Base-by-base conservation (phyloP, 1,140 invertebrate species). In the Neocloeon triangulifer region DNA sequence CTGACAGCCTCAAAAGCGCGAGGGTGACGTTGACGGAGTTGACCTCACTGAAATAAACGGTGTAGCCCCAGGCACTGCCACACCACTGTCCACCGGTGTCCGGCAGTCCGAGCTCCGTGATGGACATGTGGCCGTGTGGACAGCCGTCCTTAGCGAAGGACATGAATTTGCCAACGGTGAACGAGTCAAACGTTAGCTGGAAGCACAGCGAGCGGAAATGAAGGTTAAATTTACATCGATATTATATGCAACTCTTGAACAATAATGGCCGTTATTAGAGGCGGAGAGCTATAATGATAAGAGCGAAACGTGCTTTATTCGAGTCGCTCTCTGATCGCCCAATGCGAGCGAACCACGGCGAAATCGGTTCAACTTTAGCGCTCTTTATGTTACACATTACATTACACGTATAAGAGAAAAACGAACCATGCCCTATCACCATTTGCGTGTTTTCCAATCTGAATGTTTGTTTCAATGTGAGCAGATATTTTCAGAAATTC, bases 21-120 rank as follows among this genome's bases (percentile, higher is more conserved):
- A 79, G 53, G 13, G 74, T 73, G 43, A 81, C 54, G 48, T 77
- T 78, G 37, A 82, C 66, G 34, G 70, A 75, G 34, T 64, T 54
- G 14, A 72, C 76, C 52, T 82, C 76, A 49, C 73, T 78, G 56
- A 79, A 82, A 54, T 80, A 82, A 17, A 79, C 74, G 1, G 74
- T 78, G 50, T 78, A 77, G 16, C 76, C 74, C 73, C 74, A 78
- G 4, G 74, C 73, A 22, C 70, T 74, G 12, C 77, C 77, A 44
- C 77, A 80, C 76, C 76, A 82, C 51, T 74, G 71, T 2, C 77
- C 77, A n/a, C 66, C 69, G 9, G 70, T 69, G 5, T 63, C 59
- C 2, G 73, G 69, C 2, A 71, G 59, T 41, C 67, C 69, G 17
- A 60, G 56, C 50, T 82, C 77, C 37, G 62, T 58, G 17, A 82